A percentile compares a stretch with the other conserved stretches of the same genome.
Conservation (phyloP, 2,113 vertebrate genomes). For the Pristiophorus japonicus region DNA sequence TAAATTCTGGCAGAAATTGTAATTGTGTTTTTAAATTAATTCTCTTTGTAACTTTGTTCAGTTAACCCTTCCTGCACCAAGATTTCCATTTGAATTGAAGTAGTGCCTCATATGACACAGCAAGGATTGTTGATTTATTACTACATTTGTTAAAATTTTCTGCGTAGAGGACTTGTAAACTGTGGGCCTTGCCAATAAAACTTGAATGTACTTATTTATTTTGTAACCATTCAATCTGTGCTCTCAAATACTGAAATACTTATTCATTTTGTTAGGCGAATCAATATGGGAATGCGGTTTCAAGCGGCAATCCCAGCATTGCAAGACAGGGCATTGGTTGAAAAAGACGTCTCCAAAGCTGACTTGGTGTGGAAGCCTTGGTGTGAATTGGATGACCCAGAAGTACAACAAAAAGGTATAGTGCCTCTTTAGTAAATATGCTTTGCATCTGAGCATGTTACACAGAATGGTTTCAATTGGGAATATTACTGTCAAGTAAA, state of each 20-base stretch:
- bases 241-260: conserved; percentile 38
- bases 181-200: not conserved
- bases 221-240: not conserved
- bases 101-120: not conserved
- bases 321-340: conserved; percentile 53
- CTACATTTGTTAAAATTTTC: not conserved
- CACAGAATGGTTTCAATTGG: not conserved
- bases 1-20: not conserved
- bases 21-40: not conserved
- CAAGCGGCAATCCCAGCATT: conserved; percentile 77
- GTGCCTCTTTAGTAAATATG: not conserved
- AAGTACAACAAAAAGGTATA: conserved; percentile 71
- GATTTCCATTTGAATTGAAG: not conserved
- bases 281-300: conserved; percentile 75
- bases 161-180: not conserved
- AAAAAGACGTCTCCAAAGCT: conserved; percentile 65
- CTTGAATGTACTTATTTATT: not conserved
- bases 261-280: conserved; percentile 53
- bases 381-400: conserved; percentile 64
- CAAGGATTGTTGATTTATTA: not conserved
- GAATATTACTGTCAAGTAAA: not conserved
- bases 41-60: not conserved
- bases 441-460: not conserved
- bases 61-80: not conserved
- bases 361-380: conserved; percentile 74